phyloP scores from a whole-genome alignment of 2,888 invertebrate species.

The Terebella lapidaria region DNA sequence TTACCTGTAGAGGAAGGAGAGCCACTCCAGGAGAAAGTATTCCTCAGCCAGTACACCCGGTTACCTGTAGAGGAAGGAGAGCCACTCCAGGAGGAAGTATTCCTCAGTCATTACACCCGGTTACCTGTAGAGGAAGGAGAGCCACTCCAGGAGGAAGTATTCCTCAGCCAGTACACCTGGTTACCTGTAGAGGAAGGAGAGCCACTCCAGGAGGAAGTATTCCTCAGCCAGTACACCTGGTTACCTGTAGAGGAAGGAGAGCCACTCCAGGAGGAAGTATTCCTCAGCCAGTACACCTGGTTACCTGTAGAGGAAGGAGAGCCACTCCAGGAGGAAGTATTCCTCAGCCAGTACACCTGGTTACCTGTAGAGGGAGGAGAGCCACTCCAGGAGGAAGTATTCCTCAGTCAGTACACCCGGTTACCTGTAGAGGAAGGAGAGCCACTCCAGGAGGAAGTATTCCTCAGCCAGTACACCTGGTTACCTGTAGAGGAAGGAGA shows the following conservation, averaged over 20 bases:
- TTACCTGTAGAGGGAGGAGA: background rate
- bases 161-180: background rate
- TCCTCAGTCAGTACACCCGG: background rate
- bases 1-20: background rate
- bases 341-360: background rate
- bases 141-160: background rate
- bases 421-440: background rate
- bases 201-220: background rate
- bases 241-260: background rate
- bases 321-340: background rate
- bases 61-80: background rate
- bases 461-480: no score
- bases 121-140: background rate
- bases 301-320: background rate
- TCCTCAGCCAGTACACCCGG: background rate
- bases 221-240: background rate
- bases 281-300: background rate
- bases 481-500: constrained; percentile 55
- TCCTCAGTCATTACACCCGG: background rate
- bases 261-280: background rate
- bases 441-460: background rate
- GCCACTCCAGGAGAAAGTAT: background rate
- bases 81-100: background rate
- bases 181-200: background rate
- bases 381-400: background rate